These are phyloP conservation scores for Arvicola amphibius DNA, from an alignment of 2,797 vertebrate genomes.

Conservation along the genomic window DNA sequence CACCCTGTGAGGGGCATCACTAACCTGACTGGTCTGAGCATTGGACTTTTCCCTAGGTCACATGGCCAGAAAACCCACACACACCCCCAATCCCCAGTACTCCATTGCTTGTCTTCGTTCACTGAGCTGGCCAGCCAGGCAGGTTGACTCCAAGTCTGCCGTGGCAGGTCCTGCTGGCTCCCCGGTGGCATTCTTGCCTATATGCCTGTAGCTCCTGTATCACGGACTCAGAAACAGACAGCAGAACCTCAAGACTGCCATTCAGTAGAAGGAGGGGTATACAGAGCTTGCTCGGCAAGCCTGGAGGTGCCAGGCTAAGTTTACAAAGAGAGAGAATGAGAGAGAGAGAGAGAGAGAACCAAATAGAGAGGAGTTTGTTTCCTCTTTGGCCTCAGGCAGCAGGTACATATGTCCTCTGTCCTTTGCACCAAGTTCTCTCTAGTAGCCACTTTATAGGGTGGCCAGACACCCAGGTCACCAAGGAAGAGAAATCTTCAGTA, in stretches of 20 bases:
- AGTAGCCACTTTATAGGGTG: background rate
- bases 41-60: background rate
- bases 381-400: background rate
- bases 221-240: background rate
- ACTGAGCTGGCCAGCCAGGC: background rate
- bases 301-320: background rate
- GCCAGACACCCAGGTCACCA: background rate
- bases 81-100: accelerated
- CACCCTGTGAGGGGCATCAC: background rate
- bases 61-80: background rate
- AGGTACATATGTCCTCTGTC: background rate
- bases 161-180: background rate
- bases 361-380: background rate
- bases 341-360: too few relatives aligned
- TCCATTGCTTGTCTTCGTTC: background rate
- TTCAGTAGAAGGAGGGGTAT: background rate
- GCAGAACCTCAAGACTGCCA: background rate
- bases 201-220: background rate
- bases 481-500: background rate
- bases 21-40: background rate
- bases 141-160: background rate
- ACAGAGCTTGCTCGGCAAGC: background rate
- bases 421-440: background rate
- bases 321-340: background rate
- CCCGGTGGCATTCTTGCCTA: background rate